These are phyloP conservation scores for Tridacna crocea DNA, from an alignment of 2,888 invertebrate genomes.

Conservation along the genomic window DNA sequence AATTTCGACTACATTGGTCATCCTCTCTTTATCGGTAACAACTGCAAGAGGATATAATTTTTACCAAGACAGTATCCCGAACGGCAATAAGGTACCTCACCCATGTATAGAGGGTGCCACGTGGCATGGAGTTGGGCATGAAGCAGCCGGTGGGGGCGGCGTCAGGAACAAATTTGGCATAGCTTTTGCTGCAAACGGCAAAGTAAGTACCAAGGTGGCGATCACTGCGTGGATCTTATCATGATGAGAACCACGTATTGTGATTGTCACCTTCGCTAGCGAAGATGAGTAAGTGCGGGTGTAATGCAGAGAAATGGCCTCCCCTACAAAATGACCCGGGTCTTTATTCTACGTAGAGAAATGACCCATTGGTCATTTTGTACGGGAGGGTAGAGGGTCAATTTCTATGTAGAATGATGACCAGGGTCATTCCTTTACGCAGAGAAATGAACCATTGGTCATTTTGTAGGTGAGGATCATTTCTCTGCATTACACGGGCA, in stretches of 20 bases:
- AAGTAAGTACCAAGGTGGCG: conserved; percentile 3
- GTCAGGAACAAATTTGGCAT: conserved; percentile 57
- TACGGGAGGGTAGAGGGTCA: too few relatives aligned
- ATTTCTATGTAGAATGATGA: too few relatives aligned
- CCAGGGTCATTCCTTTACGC: too few relatives aligned
- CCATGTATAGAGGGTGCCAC: conserved; percentile 45
- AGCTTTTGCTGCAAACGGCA: conserved; percentile 37
- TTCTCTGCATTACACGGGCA: too few relatives aligned
- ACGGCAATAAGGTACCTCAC: conserved; percentile 87
- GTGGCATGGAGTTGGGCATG: conserved; percentile 63
- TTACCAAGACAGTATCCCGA: conserved; percentile 49
- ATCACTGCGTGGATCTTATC: background rate
- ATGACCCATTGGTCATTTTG: too few relatives aligned
- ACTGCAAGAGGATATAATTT: conserved; percentile 16
- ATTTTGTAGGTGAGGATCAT: too few relatives aligned
- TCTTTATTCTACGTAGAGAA: too few relatives aligned
- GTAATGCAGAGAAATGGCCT: background rate
- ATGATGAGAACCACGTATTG: background rate
- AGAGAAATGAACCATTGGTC: too few relatives aligned
- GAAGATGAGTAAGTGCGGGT: background rate
- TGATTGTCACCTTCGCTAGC: background rate
- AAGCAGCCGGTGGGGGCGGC: conserved; percentile 49
- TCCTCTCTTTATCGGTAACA: too few relatives aligned
- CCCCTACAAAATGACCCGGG: background rate
- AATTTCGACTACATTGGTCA: too few relatives aligned